Conservation (phyloP, 1,140 invertebrate genomes). For the Carposina sasakii region DNA sequence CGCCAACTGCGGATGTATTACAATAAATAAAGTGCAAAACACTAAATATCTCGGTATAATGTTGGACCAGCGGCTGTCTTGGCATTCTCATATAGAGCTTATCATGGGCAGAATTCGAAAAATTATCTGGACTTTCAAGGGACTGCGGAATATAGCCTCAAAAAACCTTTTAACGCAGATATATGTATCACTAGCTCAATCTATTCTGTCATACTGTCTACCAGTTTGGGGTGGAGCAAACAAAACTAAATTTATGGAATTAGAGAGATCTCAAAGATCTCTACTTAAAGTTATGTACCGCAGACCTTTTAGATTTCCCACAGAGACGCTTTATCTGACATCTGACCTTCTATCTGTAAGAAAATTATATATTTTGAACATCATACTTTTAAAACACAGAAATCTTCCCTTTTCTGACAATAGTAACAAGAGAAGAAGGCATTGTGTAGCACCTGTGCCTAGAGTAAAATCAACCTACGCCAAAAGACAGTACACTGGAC, state of each 20-base stretch:
- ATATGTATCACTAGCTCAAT: constrained; percentile 6
- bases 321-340: neutral
- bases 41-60: constrained; percentile 10
- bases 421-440: neutral
- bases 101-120: constrained; percentile 1
- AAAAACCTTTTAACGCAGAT: neutral
- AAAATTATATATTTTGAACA: neutral
- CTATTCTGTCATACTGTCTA: constrained; percentile 4
- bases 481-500: neutral
- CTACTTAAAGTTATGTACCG: neutral
- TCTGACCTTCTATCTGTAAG: constrained; percentile 1
- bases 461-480: neutral
- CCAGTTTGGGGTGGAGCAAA: constrained; percentile 2
- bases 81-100: constrained; percentile 4
- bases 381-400: neutral
- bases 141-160: neutral
- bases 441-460: neutral
- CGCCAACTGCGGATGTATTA: neutral
- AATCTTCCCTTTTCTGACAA: neutral
- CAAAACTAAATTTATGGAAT: constrained; percentile 1
- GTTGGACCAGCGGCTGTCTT: neutral
- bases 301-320: constrained; percentile 1
- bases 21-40: neutral
- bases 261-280: constrained; percentile 4
- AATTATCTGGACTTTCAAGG: constrained; percentile 6